A percentile compares a stretch with the other conserved stretches of the same genome.
Evolutionary conservation across 2,797 vertebrate species (phyloP).

Genomic region (Carcharodon carcharias): DNA sequence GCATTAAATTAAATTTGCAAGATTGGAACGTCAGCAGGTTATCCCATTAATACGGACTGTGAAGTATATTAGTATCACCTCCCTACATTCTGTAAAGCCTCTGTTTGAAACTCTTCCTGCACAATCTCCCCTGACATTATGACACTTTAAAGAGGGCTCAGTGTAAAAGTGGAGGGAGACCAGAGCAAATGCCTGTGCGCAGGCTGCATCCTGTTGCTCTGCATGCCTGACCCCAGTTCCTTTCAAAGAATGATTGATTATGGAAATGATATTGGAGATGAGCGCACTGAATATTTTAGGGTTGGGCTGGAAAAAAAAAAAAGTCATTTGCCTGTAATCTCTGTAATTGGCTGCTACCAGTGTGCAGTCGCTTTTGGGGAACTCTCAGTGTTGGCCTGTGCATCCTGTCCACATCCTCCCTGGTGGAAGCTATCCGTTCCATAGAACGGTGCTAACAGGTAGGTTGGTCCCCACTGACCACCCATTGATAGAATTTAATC

Average conservation of each 20-base stretch:
- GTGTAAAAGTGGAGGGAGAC: not conserved
- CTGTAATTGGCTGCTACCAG: too few relatives aligned
- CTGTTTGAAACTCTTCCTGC: not conserved
- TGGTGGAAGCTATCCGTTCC: too few relatives aligned
- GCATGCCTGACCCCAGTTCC: not conserved
- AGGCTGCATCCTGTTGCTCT: not conserved
- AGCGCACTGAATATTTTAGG: not conserved
- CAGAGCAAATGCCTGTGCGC: not conserved
- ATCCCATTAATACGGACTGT: not conserved
- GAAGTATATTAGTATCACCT: not conserved
- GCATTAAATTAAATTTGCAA: not conserved
- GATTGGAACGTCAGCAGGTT: not conserved
- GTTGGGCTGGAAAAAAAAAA: not conserved
- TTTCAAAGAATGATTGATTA: not conserved
- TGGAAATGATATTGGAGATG: not conserved
- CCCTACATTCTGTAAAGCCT: not conserved
- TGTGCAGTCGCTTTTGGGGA: too few relatives aligned
- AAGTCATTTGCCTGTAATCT: not conserved
- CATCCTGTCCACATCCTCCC: not conserved
- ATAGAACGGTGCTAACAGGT: too few relatives aligned
- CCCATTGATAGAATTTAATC: too few relatives aligned
- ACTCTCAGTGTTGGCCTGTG: not conserved
- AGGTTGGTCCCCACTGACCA: too few relatives aligned
- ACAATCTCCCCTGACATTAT: not conserved
- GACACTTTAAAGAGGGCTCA: not conserved